A percentile compares a stretch with the other conserved stretches of the same genome.
Evolutionary conservation across 2,888 invertebrate species (phyloP).

Genomic region (Cotesia congregata): DNA sequence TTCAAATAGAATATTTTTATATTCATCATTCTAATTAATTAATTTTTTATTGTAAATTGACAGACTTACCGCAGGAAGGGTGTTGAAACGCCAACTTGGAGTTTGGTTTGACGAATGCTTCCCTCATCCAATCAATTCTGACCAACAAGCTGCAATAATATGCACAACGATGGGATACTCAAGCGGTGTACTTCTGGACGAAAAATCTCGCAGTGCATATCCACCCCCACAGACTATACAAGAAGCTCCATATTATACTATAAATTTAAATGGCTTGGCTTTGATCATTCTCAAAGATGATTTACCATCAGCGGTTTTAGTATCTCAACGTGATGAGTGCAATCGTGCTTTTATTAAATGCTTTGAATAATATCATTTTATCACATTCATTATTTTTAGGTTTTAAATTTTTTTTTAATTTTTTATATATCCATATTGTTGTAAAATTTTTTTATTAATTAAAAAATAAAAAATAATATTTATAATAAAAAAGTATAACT

Average conservation of each 20-base stretch:
- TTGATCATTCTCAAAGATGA: constrained; percentile 35
- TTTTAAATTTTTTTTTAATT: too few species aligned
- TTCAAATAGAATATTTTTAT: neutral
- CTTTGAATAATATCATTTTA: neutral
- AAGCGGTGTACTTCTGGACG: constrained; percentile 68
- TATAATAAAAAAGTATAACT: too few species aligned
- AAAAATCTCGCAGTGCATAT: constrained; percentile 36
- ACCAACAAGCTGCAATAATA: constrained; percentile 72
- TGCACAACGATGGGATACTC: constrained; percentile 77
- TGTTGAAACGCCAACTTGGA: constrained; percentile 77
- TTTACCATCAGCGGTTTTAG: constrained; percentile 52
- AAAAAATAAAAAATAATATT: too few species aligned
- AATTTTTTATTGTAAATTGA: constrained; percentile 41
- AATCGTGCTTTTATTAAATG: constrained; percentile 56
- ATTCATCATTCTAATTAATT: neutral
- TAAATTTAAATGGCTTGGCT: neutral
- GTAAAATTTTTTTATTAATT: too few species aligned
- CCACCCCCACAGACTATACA: constrained; percentile 44
- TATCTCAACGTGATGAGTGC: constrained; percentile 50
- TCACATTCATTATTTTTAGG: too few species aligned
- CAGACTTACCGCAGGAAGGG: constrained; percentile 77
- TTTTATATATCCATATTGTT: too few species aligned
- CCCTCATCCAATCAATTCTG: constrained; percentile 55
- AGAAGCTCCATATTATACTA: constrained; percentile 53
- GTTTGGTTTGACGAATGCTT: constrained; percentile 83